These are phyloP conservation scores for Aleiodes sp. DNA, from an alignment of 1,140 invertebrate species.

Conservation along the genomic window DNA sequence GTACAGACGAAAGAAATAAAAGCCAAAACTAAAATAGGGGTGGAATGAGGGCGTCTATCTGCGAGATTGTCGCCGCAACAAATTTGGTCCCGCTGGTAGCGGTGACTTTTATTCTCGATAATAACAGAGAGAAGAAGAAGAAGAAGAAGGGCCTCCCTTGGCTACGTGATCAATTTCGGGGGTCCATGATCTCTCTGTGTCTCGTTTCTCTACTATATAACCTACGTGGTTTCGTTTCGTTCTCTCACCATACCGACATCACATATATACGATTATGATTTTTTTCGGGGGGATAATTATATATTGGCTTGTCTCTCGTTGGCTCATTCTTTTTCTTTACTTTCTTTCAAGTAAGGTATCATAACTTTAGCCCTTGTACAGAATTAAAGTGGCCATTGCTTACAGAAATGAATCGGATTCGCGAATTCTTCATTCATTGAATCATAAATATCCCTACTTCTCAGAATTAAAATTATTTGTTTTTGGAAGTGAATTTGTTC, in stretches of 20 bases:
- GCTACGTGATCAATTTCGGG: slow-evolving; percentile 66
- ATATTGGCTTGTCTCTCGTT: slow-evolving; percentile 16
- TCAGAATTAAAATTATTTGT: no score
- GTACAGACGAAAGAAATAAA: slow-evolving; percentile 33
- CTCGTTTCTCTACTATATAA: slow-evolving; percentile 35
- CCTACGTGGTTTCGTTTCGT: neutral
- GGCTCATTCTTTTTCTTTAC: neutral
- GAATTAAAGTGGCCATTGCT: neutral
- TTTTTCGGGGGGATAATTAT: slow-evolving; percentile 12
- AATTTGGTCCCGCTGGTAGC: slow-evolving; percentile 58
- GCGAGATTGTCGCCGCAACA: slow-evolving; percentile 59
- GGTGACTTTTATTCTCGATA: slow-evolving; percentile 68
- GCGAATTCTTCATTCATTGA: neutral
- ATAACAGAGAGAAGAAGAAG: slow-evolving; percentile 58
- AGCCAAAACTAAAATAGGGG: slow-evolving; percentile 36
- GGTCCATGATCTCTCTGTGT: slow-evolving; percentile 36
- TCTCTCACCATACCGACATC: neutral
- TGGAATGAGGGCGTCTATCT: slow-evolving; percentile 21
- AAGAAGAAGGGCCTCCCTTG: slow-evolving; percentile 32
- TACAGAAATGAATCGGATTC: no score
- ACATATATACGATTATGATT: slow-evolving; percentile 31
- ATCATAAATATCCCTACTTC: neutral
- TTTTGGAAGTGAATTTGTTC: no score
- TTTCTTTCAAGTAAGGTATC: neutral
- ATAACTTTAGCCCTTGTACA: neutral